phyloP scores from a whole-genome alignment of 1,140 invertebrate genomes.

The Palaemon carinicauda region DNA sequence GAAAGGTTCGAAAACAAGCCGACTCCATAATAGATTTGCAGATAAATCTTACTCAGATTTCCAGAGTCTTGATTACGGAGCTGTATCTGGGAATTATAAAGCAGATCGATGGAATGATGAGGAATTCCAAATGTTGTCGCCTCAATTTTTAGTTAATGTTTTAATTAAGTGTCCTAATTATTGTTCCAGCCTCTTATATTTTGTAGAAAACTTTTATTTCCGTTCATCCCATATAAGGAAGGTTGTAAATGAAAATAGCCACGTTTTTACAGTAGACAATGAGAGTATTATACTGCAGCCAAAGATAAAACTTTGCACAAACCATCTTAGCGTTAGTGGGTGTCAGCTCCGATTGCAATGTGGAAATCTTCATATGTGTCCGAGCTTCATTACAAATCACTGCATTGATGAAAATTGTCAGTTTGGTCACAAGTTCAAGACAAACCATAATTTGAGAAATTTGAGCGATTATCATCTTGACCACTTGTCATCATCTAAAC shows the following conservation, averaged over 20 bases:
- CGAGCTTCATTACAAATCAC: neutral
- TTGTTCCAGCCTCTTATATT: neutral
- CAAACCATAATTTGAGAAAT: neutral
- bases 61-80: no score
- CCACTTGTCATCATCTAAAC: neutral
- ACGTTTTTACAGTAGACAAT: neutral
- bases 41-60: no score
- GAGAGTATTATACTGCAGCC: neutral
- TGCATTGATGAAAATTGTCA: constrained; percentile 2
- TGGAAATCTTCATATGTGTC: constrained; percentile 18
- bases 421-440: constrained; percentile 28
- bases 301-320: neutral
- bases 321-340: neutral
- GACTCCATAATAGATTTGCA: no score
- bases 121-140: no score
- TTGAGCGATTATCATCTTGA: constrained; percentile 9
- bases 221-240: neutral
- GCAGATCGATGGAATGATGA: no score
- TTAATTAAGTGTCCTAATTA: neutral
- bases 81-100: no score
- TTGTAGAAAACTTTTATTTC: neutral
- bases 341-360: neutral
- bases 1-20: no score
- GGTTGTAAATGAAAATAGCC: neutral
- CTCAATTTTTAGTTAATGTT: no score